A percentile compares a stretch with the other conserved stretches of the same genome.
phyloP scores from a whole-genome alignment of 2,888 invertebrate species.

The Apodemia zela region DNA sequence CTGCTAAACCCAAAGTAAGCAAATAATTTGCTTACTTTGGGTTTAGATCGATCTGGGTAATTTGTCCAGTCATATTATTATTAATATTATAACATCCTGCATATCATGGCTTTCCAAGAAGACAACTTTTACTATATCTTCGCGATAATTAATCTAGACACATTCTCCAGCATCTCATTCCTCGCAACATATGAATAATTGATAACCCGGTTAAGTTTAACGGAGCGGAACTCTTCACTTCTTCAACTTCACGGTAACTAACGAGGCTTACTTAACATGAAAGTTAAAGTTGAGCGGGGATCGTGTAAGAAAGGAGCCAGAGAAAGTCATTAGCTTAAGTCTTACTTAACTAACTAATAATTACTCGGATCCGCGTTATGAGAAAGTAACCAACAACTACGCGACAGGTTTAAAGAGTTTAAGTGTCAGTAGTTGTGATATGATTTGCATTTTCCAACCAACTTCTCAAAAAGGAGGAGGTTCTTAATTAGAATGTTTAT shows the following conservation, averaged over 20 bases:
- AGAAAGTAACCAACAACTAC: neutral
- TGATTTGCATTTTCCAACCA: too few species aligned
- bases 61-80: too few species aligned
- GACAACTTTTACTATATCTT: neutral
- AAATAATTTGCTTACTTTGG: too few species aligned
- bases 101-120: too few species aligned
- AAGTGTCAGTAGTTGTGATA: neutral
- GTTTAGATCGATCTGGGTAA: too few species aligned
- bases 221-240: neutral
- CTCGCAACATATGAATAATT: neutral
- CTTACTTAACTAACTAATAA: neutral
- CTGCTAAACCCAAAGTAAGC: too few species aligned
- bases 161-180: neutral
- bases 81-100: too few species aligned
- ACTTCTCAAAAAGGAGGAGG: too few species aligned
- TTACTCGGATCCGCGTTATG: neutral
- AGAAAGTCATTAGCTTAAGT: slow-evolving; percentile 5
- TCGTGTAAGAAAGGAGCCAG: neutral
- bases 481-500: too few species aligned
- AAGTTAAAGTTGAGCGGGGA: slow-evolving; percentile 1
- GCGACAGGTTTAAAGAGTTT: neutral
- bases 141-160: neutral
- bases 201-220: neutral
- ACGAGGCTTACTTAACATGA: slow-evolving; percentile 5
- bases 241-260: neutral